These are phyloP conservation scores for Ectropis crepuscularia DNA, from an alignment of 2,888 invertebrate genomes.

Conservation along the genomic window DNA sequence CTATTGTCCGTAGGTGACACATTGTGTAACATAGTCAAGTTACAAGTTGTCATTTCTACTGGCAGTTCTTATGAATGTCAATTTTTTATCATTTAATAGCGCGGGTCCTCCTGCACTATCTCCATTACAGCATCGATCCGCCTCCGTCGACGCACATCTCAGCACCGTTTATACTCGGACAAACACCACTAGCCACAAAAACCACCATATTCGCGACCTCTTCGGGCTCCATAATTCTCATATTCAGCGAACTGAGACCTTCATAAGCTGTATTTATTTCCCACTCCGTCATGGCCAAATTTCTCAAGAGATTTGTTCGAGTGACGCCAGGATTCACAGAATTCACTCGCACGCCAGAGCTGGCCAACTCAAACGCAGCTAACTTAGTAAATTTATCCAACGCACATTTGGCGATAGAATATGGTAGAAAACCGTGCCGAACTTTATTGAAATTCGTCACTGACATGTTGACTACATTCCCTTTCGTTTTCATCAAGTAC, in stretches of 20 bases:
- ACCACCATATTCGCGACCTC: constrained; percentile 62
- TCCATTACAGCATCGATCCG: constrained; percentile 17
- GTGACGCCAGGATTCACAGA: constrained; percentile 55
- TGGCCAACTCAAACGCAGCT: constrained; percentile 55
- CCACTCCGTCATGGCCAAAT: constrained; percentile 50
- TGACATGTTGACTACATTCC: constrained; percentile 94
- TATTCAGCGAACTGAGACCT: constrained; percentile 28
- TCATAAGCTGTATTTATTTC: constrained; percentile 47
- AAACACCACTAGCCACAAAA: constrained; percentile 58
- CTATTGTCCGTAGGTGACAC: too few relatives aligned
- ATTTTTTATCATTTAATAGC: background rate
- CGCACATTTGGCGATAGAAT: constrained; percentile 53
- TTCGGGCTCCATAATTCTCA: constrained; percentile 54
- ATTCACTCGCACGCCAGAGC: constrained; percentile 57
- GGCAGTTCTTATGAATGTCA: too few relatives aligned
- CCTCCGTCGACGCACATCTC: constrained; percentile 46
- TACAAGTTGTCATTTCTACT: too few relatives aligned
- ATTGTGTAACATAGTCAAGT: too few relatives aligned
- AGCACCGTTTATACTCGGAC: constrained; percentile 59
- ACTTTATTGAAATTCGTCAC: constrained; percentile 89
- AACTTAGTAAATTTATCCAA: constrained; percentile 55
- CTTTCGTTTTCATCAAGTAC: constrained; percentile 89
- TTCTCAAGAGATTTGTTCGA: constrained; percentile 52
- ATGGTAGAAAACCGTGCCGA: constrained; percentile 56
- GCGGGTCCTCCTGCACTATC: background rate